These are phyloP conservation scores for Ochropleura plecta DNA, from an alignment of 2,888 invertebrate genomes.

Conservation along the genomic window DNA sequence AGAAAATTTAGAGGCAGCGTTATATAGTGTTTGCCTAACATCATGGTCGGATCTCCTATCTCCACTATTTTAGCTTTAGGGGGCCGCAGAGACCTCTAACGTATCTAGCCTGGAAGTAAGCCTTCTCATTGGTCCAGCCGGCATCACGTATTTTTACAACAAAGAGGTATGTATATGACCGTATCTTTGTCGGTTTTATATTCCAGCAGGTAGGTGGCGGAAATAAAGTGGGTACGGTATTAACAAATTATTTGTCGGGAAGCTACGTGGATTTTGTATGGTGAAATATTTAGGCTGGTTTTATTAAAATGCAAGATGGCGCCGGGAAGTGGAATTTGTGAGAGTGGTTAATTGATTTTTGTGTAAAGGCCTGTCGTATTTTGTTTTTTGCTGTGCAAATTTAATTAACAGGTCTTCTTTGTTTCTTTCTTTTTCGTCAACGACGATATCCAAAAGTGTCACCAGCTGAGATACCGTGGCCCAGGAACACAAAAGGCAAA, in stretches of 20 bases:
- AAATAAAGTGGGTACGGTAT: conserved; percentile 43
- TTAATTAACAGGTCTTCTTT: too few relatives aligned
- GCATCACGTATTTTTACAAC: conserved; percentile 57
- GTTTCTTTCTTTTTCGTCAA: too few relatives aligned
- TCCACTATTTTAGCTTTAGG: conserved; percentile 60
- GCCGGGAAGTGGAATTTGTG: background rate
- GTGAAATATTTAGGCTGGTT: background rate
- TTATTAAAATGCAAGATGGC: conserved; percentile 10
- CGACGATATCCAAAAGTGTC: too few relatives aligned
- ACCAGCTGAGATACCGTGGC: too few relatives aligned
- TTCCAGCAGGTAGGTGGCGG: conserved; percentile 15
- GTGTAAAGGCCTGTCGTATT: too few relatives aligned
- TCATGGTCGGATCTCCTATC: conserved; percentile 45
- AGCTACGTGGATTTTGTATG: conserved; percentile 10
- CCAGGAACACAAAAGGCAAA: too few relatives aligned
- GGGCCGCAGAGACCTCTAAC: conserved; percentile 60
- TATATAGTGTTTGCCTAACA: conserved; percentile 51
- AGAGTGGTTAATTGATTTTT: background rate
- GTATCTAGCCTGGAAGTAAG: conserved; percentile 46
- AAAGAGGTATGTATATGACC: conserved; percentile 44
- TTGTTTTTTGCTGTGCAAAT: too few relatives aligned
- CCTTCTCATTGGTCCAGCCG: conserved; percentile 53
- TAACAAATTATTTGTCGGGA: conserved; percentile 30
- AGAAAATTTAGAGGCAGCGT: conserved; percentile 38
- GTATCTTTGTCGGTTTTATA: conserved; percentile 57